Evolutionary conservation across 2,888 invertebrate genomes (phyloP).

Genomic region (Fragum sueziense): DNA sequence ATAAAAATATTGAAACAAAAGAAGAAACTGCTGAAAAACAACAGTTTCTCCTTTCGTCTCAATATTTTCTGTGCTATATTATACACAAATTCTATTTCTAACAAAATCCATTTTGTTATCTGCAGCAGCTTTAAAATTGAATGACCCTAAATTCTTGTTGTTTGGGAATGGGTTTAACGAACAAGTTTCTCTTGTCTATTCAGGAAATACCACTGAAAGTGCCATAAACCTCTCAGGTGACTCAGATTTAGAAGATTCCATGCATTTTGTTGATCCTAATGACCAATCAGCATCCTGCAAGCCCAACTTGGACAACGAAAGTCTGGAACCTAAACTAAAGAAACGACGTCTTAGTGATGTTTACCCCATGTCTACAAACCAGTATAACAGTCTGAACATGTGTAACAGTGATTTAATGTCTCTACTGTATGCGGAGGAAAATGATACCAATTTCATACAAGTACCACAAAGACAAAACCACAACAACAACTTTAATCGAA

Average conservation of each 20-base stretch:
- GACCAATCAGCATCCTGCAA: conserved; percentile 10
- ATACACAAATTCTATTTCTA: too few relatives aligned
- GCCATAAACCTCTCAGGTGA: conserved; percentile 36
- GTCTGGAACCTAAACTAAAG: conserved; percentile 32
- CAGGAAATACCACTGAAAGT: not conserved
- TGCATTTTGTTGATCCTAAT: conserved; percentile 58
- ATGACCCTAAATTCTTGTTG: too few relatives aligned
- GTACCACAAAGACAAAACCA: conserved; percentile 4
- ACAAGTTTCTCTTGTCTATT: too few relatives aligned
- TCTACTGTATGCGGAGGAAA: not conserved
- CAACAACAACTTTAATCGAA: not conserved
- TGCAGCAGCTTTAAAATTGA: too few relatives aligned
- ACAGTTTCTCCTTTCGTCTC: too few relatives aligned
- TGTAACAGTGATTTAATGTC: conserved; percentile 3
- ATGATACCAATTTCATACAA: conserved; percentile 2
- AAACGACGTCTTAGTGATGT: conserved; percentile 39
- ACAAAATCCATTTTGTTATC: too few relatives aligned
- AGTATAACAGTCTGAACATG: not conserved
- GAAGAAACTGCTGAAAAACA: too few relatives aligned
- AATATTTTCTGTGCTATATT: too few relatives aligned
- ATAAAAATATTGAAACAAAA: too few relatives aligned
- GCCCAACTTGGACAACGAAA: conserved; percentile 1
- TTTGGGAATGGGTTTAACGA: too few relatives aligned
- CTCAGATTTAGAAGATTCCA: conserved; percentile 60
- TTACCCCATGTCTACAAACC: not conserved